Percentiles rank a stretch among this genome's conserved stretches.
phyloP scores from a whole-genome alignment of 2,797 vertebrate species.

The Microctenopoma lineatum region DNA sequence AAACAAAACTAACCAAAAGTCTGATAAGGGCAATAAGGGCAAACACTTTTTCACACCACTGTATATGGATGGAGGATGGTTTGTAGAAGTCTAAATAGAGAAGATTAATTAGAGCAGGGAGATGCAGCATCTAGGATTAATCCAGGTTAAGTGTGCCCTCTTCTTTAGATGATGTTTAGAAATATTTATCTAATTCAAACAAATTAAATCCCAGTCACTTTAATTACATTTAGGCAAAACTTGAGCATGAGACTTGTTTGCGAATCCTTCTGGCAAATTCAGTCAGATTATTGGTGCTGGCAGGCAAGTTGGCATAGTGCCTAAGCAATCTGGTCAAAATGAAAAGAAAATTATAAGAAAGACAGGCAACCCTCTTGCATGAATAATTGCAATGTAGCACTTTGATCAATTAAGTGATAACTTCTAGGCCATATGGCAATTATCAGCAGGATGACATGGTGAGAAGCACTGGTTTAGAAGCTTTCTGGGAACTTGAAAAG shows the following conservation, averaged over 20 bases:
- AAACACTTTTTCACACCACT: too few relatives aligned
- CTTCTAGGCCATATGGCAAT: constrained; percentile 68
- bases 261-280: constrained; percentile 71
- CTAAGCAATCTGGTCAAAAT: constrained; percentile 66
- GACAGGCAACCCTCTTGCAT: constrained; percentile 49
- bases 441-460: constrained; percentile 58
- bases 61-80: constrained; percentile 12
- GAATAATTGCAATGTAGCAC: constrained; percentile 60
- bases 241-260: constrained; percentile 75
- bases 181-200: constrained; percentile 63
- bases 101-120: constrained; percentile 9
- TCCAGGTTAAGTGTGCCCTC: constrained; percentile 38
- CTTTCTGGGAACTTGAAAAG: constrained; percentile 44
- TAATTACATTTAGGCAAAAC: constrained; percentile 72
- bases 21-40: too few relatives aligned
- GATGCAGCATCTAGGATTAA: constrained; percentile 23
- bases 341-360: constrained; percentile 61
- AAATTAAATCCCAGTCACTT: constrained; percentile 57
- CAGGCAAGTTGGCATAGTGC: constrained; percentile 67
- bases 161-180: constrained; percentile 43
- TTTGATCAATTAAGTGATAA: constrained; percentile 76
- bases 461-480: constrained; percentile 48
- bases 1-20: too few relatives aligned
- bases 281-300: constrained; percentile 71
- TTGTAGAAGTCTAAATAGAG: constrained; percentile 10